These are phyloP conservation scores for Bombus pyrosoma DNA, from an alignment of 1,140 invertebrate species.

Conservation along the genomic window DNA sequence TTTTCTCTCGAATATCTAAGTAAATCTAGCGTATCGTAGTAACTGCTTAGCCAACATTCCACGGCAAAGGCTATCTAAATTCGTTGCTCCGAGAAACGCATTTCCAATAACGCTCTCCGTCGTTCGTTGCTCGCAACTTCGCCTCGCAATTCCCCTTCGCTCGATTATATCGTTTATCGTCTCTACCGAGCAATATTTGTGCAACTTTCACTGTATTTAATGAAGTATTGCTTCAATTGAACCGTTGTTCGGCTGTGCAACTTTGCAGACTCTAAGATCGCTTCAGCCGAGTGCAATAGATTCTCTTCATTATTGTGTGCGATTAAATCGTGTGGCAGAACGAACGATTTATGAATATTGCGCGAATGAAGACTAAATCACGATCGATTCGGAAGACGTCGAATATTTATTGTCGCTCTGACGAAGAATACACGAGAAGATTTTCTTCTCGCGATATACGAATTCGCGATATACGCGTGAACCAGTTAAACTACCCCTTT, in stretches of 20 bases:
- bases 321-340: background rate
- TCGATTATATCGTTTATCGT: constrained; percentile 4
- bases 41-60: background rate
- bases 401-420: too few relatives aligned
- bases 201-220: constrained; percentile 3
- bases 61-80: constrained; percentile 5
- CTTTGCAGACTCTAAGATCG: background rate
- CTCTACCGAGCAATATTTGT: background rate
- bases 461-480: too few relatives aligned
- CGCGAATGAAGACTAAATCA: background rate
- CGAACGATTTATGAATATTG: background rate
- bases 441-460: too few relatives aligned
- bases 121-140: background rate
- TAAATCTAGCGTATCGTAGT: background rate
- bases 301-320: too few relatives aligned
- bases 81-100: constrained; percentile 16
- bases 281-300: background rate
- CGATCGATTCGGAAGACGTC: background rate
- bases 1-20: too few relatives aligned
- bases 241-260: background rate
- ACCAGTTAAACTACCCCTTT: too few relatives aligned
- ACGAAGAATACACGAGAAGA: too few relatives aligned
- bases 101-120: background rate
- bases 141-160: background rate
- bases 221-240: background rate